A percentile compares a stretch with the other conserved stretches of the same genome.
Conservation (phyloP, 2,888 invertebrate species). For the Polia nebulosa region DNA sequence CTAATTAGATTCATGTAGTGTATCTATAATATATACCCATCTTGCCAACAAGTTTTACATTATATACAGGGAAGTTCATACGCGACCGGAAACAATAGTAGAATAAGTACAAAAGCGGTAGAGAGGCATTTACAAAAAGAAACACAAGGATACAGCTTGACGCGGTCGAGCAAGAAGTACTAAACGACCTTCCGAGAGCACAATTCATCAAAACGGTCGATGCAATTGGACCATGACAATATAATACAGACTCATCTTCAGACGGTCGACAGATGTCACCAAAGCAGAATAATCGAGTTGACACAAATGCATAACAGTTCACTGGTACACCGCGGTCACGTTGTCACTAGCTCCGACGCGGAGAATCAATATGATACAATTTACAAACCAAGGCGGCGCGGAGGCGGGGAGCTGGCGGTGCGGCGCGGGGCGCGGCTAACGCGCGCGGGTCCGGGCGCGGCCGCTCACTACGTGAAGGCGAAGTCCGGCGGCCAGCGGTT, state of each 20-base stretch:
- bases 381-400: constrained; percentile 65
- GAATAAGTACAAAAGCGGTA: constrained; percentile 50
- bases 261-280: constrained; percentile 1
- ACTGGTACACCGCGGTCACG: constrained; percentile 13
- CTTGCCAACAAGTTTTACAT: constrained; percentile 55
- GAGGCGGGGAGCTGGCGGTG: constrained; percentile 8
- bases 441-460: constrained; percentile 19
- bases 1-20: constrained; percentile 20
- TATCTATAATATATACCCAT: constrained; percentile 45
- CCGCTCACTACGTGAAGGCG: constrained; percentile 85
- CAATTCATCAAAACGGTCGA: constrained; percentile 1
- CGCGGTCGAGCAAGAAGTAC: constrained; percentile 6
- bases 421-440: constrained; percentile 41
- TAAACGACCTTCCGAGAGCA: neutral
- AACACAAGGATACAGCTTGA: neutral
- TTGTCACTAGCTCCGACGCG: constrained; percentile 46
- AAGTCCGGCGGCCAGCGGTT: constrained; percentile 88
- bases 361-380: constrained; percentile 76
- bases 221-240: constrained; percentile 1
- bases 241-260: constrained; percentile 33
- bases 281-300: constrained; percentile 52
- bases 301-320: constrained; percentile 77
- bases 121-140: constrained; percentile 14
- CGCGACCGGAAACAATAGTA: constrained; percentile 39
- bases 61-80: constrained; percentile 51